These are phyloP conservation scores for Xyrauchen texanus DNA, from an alignment of 2,113 vertebrate genomes.

Conservation along the genomic window DNA sequence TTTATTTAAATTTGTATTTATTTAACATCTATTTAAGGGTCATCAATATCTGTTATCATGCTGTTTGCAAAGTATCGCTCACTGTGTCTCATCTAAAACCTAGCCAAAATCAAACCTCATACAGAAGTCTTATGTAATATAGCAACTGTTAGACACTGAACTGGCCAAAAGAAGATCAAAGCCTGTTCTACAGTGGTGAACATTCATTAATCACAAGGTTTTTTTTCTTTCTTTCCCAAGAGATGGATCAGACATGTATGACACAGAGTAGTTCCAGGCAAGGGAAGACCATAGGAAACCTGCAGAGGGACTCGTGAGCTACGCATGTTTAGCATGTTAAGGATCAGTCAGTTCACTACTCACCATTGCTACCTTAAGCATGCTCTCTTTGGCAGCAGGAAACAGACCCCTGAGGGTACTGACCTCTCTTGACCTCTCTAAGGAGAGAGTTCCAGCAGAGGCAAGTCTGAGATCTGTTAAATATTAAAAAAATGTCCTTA, in stretches of 20 bases:
- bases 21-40: too few species aligned
- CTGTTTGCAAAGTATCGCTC: too few species aligned
- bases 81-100: background rate
- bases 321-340: background rate
- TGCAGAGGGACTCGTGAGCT: background rate
- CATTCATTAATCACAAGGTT: constrained; percentile 17
- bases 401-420: background rate
- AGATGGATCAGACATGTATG: background rate
- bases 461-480: constrained; percentile 6
- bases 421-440: constrained; percentile 6
- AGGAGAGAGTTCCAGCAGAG: constrained; percentile 3
- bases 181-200: background rate
- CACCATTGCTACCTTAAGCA: background rate
- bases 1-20: too few species aligned
- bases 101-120: constrained; percentile 11
- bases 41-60: too few species aligned
- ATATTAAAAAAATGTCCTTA: background rate
- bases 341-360: background rate
- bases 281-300: background rate
- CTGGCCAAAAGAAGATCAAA: background rate
- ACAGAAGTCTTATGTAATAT: background rate
- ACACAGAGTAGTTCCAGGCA: constrained; percentile 13
- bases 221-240: background rate
- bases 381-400: background rate
- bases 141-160: background rate